Evolutionary conservation across 2,888 invertebrate genomes (phyloP).

Genomic region (Diarsia mendica): DNA sequence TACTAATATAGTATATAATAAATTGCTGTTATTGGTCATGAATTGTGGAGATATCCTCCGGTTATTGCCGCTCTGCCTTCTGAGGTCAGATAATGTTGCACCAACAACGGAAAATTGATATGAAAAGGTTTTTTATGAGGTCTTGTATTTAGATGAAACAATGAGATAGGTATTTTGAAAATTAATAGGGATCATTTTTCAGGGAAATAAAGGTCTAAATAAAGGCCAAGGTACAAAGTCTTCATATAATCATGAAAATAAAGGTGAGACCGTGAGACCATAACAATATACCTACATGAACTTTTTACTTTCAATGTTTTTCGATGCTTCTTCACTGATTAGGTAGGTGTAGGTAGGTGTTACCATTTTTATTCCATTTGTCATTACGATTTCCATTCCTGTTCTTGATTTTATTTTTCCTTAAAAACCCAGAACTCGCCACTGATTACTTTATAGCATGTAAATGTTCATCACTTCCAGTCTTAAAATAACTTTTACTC

Average conservation of each 20-base stretch:
- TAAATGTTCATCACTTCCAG: slow-evolving; percentile 9
- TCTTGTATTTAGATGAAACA: not conserved
- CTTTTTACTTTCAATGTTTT: not conserved
- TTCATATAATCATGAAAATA: too few species aligned
- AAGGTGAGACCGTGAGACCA: too few species aligned
- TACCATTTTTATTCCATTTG: not conserved
- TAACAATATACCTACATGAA: too few species aligned
- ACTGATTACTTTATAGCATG: slow-evolving; percentile 17
- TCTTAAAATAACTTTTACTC: slow-evolving; percentile 34
- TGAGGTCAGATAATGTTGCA: slow-evolving; percentile 37
- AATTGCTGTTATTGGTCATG: slow-evolving; percentile 41
- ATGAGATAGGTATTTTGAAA: not conserved
- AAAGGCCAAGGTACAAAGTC: too few species aligned
- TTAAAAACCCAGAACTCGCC: not conserved
- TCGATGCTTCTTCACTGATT: not conserved
- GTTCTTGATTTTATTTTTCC: not conserved
- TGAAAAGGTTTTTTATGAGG: slow-evolving; percentile 3
- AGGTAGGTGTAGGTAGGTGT: not conserved
- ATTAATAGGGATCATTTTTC: not conserved
- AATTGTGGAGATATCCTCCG: slow-evolving; percentile 42
- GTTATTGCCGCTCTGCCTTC: slow-evolving; percentile 31
- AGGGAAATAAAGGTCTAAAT: not conserved
- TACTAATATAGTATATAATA: slow-evolving; percentile 35
- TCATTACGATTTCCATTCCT: too few species aligned
- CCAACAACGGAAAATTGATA: slow-evolving; percentile 20